Evolutionary conservation across 1,140 invertebrate genomes (phyloP), one percentile per base, ranked within the genome.

Genomic region (Asbolus verrucosus): DNA sequence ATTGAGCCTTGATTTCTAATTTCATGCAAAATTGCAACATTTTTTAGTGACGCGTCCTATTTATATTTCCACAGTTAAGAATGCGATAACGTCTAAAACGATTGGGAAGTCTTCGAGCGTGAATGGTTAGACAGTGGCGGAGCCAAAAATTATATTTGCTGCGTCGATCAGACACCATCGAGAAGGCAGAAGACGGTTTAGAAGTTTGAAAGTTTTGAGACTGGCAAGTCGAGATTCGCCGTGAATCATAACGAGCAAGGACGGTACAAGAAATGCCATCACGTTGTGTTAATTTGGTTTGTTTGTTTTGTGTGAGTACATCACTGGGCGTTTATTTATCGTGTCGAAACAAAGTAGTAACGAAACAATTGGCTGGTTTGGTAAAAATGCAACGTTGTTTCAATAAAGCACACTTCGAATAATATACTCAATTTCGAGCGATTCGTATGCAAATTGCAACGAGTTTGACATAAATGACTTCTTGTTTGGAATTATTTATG

Each of bases 401-500:
- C 61, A 63, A 70, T 70, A 70, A 70, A 70, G 68, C 68, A 70
- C 68, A 63, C 61, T 70, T 50, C 60, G 39, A 41, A 54, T 43
- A 46, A 61, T 65, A 46, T 41, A 63, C 60, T 70, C 60, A 63
- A 70, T 70, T 63, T 70, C 60, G 27, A 61, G 50, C 68, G 61
- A 70, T 70, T 70, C 68, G 68, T 70, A 70, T 70, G 68, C 68
- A 70, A 70, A 70, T 61, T 70, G 68, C 60, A 61, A 36, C 59
- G 68, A 70, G 68, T 70, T 61, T 70, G 68, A 70, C 68, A 70
- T 63, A 70, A 70, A 70, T 70, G 68, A 70, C 68, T 70, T 70
- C 68, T 70, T 70, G 68, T 70, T 70, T 65, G 68, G 68, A 70
- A 70, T 70, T 70, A 70, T 70, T 70, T 70, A 70, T 70, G 68